phyloP scores from a whole-genome alignment of 2,797 vertebrate species.

The Myotis planiceps region DNA sequence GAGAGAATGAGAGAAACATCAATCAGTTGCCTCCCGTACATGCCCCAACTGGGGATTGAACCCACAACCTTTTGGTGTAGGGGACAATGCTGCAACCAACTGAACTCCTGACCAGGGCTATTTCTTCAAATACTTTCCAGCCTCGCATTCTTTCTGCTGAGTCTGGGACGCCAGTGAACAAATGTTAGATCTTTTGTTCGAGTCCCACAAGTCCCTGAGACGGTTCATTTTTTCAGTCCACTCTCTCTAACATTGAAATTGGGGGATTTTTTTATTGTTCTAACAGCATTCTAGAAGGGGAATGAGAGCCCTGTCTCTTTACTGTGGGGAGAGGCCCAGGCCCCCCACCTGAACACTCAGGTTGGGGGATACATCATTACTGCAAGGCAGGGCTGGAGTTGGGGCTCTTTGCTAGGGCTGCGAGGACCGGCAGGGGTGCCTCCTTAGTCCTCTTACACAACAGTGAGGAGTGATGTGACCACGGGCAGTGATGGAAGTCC shows the following conservation, averaged over 20 bases:
- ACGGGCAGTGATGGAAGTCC: background rate
- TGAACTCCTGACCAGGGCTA: too few species aligned
- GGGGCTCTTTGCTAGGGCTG: background rate
- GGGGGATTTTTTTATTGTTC: background rate
- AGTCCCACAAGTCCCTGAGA: background rate
- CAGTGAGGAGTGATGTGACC: background rate
- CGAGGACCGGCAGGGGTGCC: accelerated
- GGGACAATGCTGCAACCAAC: too few species aligned
- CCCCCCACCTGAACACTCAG: too few species aligned
- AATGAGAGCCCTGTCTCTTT: background rate
- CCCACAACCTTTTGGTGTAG: too few species aligned
- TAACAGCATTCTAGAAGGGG: background rate
- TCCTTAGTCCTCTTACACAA: background rate
- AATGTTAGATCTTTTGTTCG: background rate
- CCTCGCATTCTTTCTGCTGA: background rate
- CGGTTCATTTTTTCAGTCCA: background rate
- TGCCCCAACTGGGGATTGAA: too few species aligned
- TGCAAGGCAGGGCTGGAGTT: background rate
- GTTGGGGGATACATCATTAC: accelerated
- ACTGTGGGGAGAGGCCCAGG: background rate
- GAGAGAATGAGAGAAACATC: too few species aligned
- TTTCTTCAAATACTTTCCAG: background rate
- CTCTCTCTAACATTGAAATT: background rate
- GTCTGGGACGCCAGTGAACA: background rate
- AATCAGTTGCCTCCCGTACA: too few species aligned